Evolutionary conservation across 2,113 vertebrate genomes (phyloP), one percentile per base, ranked within the genome.

Genomic region (Lathamus discolor): DNA sequence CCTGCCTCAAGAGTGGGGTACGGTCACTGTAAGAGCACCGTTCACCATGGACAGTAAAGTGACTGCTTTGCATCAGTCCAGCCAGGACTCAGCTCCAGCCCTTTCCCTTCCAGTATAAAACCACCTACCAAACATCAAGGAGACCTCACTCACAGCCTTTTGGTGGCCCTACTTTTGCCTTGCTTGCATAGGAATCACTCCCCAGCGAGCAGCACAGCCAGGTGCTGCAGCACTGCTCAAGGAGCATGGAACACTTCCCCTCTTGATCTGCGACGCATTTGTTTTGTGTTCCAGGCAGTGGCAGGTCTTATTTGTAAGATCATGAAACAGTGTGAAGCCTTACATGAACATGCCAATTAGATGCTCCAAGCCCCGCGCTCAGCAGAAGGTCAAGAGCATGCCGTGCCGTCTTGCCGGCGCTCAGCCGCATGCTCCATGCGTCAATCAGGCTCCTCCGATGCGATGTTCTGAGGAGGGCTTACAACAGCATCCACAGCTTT

Each of bases 381-480:
- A 43, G 33, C 5, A 10, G 66, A 88, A 84, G 91, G 82, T 91
- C 84, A 92, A 28, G 67, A 2, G 2, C 0, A 0, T 5, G 2
- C 28, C 6, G 14, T 29, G 17, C 46, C 0, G 0, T 17, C 89
- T 75, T 5, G 1, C 31, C 3, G 1, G 51, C 3, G 4, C 44
- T 72, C 64, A 49, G 76, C 49, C 0, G 0, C 8, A 7, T 0
- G 1, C 31, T 62, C 29, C 33, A 59, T 0, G 0, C 0, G 0
- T 48, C 93, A 24, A 4, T 7, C 11, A 0, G 13, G 76, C 66
- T 91, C 44, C 73, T 86, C 29, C 0, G 0, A 12, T 2, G 10
- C 25, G 13, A 31, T 20, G 11, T 20, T 68, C 37, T 31, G 24
- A 63, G 49, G 19, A 75, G 23, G 3, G 5, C 35, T 16, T 37